Evolutionary conservation across 2,113 vertebrate species (phyloP).

Genomic region (Paramisgurnus dabryanus): DNA sequence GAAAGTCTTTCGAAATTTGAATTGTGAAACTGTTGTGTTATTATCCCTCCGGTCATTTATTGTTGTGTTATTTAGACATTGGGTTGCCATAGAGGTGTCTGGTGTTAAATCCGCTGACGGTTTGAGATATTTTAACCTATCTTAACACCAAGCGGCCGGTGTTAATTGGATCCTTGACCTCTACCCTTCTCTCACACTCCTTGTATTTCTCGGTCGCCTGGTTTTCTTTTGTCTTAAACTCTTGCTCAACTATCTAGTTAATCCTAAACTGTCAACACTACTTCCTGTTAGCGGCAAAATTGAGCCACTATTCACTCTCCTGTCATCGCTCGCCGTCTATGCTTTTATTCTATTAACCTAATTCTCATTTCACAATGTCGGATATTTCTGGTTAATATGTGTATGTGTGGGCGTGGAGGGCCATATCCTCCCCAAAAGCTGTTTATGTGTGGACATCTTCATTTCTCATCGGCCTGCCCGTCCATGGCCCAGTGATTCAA

Average conservation of each 20-base stretch:
- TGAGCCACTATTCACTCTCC: conserved; percentile 35
- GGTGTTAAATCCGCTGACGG: conserved; percentile 16
- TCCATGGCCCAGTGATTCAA: conserved; percentile 27
- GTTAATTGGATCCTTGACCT: conserved; percentile 41
- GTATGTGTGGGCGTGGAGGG: conserved; percentile 21
- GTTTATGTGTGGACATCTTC: background rate
- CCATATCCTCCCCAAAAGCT: background rate
- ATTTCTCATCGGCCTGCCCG: background rate
- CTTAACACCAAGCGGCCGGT: background rate
- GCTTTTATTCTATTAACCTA: background rate
- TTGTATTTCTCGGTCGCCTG: background rate
- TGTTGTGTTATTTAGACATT: conserved; percentile 47
- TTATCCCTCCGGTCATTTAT: conserved; percentile 28
- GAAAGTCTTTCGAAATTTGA: conserved; percentile 44
- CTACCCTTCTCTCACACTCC: conserved; percentile 8
- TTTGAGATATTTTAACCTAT: conserved; percentile 29
- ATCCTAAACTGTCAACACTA: conserved; percentile 42
- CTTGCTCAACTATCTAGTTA: background rate
- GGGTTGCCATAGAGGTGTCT: conserved; percentile 46
- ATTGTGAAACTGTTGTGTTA: conserved; percentile 41
- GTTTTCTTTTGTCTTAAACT: conserved; percentile 9
- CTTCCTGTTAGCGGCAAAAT: conserved; percentile 42
- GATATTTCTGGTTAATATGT: conserved; percentile 18
- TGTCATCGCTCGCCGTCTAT: conserved; percentile 22
- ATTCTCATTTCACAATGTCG: conserved; percentile 1